Conservation (phyloP, 2,113 vertebrate genomes). For the Apodemus speciosus region DNA sequence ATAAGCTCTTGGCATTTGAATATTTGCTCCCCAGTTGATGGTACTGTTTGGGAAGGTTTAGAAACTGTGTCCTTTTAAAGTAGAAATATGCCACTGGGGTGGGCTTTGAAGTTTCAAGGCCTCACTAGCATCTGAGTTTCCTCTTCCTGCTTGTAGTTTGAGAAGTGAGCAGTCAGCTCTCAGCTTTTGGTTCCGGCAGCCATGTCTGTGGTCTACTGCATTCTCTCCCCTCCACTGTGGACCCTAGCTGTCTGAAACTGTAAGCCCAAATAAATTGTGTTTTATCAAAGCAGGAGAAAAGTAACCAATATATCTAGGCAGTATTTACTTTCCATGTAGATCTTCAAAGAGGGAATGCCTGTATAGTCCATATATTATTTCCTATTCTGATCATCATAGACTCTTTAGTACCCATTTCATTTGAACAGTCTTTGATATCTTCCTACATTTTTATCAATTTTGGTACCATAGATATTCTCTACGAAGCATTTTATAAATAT, state of each 20-base stretch:
- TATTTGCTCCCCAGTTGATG: neutral
- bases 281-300: neutral
- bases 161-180: neutral
- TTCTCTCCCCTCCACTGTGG: neutral
- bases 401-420: neutral
- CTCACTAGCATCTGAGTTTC: neutral
- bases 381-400: neutral
- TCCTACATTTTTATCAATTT: constrained; percentile 17
- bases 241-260: neutral
- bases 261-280: neutral
- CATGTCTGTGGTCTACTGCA: too few species aligned
- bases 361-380: neutral
- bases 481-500: neutral
- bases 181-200: neutral
- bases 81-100: neutral
- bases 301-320: neutral
- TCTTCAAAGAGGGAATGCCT: neutral
- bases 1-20: neutral
- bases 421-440: neutral
- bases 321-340: neutral
- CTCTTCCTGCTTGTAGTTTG: neutral
- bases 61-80: neutral
- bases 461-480: neutral
- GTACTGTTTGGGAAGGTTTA: neutral
- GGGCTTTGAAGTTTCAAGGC: neutral